Evolutionary conservation across 2,113 vertebrate genomes (phyloP).

Genomic region (Aptenodytes forsteri): DNA sequence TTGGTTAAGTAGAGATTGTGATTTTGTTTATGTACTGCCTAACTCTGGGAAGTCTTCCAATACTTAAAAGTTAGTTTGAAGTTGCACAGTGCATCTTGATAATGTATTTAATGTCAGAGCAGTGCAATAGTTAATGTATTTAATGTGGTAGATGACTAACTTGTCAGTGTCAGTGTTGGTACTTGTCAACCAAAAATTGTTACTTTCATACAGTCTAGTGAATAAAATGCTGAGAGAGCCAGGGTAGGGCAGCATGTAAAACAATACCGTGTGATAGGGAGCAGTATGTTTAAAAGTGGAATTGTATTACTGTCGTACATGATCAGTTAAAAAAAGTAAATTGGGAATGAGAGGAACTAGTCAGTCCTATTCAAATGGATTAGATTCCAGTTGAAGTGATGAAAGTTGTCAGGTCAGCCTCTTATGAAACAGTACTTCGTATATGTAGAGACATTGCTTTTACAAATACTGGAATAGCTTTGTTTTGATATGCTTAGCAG

Average conservation of each 20-base stretch:
- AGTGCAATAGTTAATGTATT: background rate
- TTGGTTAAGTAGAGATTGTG: background rate
- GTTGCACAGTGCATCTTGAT: background rate
- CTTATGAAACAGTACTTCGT: background rate
- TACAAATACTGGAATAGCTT: conserved; percentile 1
- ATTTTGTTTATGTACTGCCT: background rate
- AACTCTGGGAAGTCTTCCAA: background rate
- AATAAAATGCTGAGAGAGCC: background rate
- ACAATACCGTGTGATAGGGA: background rate
- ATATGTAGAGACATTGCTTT: background rate
- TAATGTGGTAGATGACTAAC: background rate
- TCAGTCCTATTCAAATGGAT: conserved; percentile 8
- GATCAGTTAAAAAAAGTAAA: background rate
- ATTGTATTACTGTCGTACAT: background rate
- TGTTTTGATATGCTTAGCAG: conserved; percentile 8
- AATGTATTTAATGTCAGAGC: background rate
- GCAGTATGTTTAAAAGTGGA: background rate
- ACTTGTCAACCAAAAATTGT: background rate
- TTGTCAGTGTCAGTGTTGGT: background rate
- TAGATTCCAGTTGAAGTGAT: background rate
- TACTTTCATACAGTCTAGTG: background rate
- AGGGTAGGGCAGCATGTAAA: background rate
- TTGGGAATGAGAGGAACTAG: background rate
- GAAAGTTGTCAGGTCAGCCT: background rate
- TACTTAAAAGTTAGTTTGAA: background rate